Base-by-base conservation (phyloP, 1,140 invertebrate species). In the Xylocopa sonorina region DNA sequence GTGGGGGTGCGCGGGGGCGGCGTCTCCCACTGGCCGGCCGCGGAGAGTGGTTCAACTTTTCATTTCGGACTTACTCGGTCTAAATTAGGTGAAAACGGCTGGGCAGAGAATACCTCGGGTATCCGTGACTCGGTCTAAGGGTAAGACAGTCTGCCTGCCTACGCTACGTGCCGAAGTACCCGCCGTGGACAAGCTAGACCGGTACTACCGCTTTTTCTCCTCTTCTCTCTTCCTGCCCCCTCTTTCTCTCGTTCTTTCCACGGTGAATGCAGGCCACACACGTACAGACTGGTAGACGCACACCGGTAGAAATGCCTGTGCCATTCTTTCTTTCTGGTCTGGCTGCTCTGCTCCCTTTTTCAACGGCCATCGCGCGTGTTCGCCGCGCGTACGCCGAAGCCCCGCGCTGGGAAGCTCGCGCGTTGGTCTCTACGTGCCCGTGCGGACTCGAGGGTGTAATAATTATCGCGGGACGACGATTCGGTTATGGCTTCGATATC, bases 131-230 rank as follows among this genome's bases (percentile, higher is more conserved):
- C 60, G n/a, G n/a, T n/a, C 32, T 67, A 51, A 55, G 46, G 57
- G 57, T 60, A 85, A 85, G 64, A 85, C 64, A 75, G 71, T 53
- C 72, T 83, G 51, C 43, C 73, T 73, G 71, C 79, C 84, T 85
- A 85, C 79, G 83, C 84, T 85, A 85, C 79, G 83, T 84, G 83
- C 72, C 67, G 21, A 85, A 85, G 78, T 85, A 58, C 83, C 81
- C 68, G 74, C 43, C 78, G 83, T 81, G 69, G 83, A 85, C 83
- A 85, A 50, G 83, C 75, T 82, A 84, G 79, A 85, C 84, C 83
- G 84, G 84, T 85, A 85, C 74, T 82, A 82, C 84, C 64, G 80
- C 83, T 85, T 85, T 84, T 76, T 41, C 64, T 74, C 63, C 32
- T 60, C 12, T 10, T 76, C 43, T 50, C 51, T 68, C 57, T 29